These are phyloP conservation scores for Lepisosteus osseus DNA, from an alignment of 2,113 vertebrate genomes.

Conservation along the genomic window DNA sequence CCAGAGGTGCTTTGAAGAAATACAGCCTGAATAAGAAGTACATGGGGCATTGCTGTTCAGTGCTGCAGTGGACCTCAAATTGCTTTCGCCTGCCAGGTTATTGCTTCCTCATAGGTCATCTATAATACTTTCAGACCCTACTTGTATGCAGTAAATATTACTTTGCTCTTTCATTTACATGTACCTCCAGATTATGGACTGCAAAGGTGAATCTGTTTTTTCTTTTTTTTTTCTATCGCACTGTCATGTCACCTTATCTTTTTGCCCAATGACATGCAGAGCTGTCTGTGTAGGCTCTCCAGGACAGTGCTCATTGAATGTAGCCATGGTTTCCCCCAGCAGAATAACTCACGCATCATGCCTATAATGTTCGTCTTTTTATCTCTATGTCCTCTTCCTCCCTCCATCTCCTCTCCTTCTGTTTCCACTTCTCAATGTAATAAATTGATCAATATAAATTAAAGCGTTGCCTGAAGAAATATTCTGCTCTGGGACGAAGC, in stretches of 20 bases:
- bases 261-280: not conserved
- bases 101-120: too few species aligned
- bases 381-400: conserved; percentile 8
- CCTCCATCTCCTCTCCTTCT: not conserved
- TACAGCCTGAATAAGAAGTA: not conserved
- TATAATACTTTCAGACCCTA: too few species aligned
- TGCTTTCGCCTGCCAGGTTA: not conserved
- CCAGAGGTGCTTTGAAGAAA: not conserved
- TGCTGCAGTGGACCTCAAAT: not conserved
- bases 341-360: not conserved
- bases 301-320: not conserved
- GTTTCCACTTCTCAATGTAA: conserved; percentile 9
- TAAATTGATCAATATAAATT: conserved; percentile 17
- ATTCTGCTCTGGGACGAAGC: conserved; percentile 10
- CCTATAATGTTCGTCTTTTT: not conserved
- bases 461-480: conserved; percentile 22
- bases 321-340: not conserved
- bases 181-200: too few species aligned
- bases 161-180: too few species aligned
- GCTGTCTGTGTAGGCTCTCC: not conserved
- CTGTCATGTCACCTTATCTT: not conserved
- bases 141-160: too few species aligned
- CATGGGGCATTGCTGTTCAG: not conserved
- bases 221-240: too few species aligned
- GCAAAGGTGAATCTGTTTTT: too few species aligned